These are phyloP conservation scores for Engraulis encrasicolus DNA, from an alignment of 2,113 vertebrate species.

Conservation along the genomic window DNA sequence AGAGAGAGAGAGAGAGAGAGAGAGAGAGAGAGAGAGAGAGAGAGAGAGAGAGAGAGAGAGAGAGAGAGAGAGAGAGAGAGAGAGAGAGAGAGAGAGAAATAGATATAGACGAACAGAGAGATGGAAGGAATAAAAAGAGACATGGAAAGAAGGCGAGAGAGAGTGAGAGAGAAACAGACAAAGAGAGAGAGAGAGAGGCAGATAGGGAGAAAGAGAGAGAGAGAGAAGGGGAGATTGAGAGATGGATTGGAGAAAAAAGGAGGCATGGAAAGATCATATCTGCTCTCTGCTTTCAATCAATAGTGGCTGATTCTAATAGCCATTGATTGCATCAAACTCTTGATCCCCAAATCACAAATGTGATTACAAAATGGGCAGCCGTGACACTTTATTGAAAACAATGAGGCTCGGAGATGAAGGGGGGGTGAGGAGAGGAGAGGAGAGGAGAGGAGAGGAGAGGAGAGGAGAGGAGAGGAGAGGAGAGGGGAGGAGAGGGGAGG, in stretches of 20 bases:
- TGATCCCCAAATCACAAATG: slow-evolving; percentile 77
- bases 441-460: slow-evolving; percentile 56
- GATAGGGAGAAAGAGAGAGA: background rate
- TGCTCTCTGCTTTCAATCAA: slow-evolving; percentile 79
- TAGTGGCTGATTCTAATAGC: slow-evolving; percentile 78
- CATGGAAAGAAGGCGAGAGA: slow-evolving; percentile 51
- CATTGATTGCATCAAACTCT: slow-evolving; percentile 81
- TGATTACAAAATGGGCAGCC: slow-evolving; percentile 76
- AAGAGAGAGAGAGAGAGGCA: slow-evolving; percentile 43
- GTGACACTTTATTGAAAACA: slow-evolving; percentile 84
- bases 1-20: background rate
- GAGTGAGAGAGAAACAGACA: slow-evolving; percentile 54
- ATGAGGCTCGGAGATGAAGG: slow-evolving; percentile 69
- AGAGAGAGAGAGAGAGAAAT: slow-evolving; percentile 47
- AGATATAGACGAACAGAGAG: slow-evolving; percentile 54
- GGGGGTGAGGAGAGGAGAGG: slow-evolving; percentile 56
- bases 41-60: slow-evolving; percentile 57
- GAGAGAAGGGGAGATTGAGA: slow-evolving; percentile 53
- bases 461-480: slow-evolving; percentile 52
- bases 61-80: too few species aligned
- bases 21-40: slow-evolving; percentile 36
- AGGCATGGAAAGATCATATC: slow-evolving; percentile 67
- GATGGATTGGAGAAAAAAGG: slow-evolving; percentile 43
- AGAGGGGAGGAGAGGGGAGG: slow-evolving; percentile 37
- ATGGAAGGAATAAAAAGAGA: slow-evolving; percentile 41